Base-by-base conservation (phyloP, 1,140 invertebrate species). In the Hylaeus anthracinus region DNA sequence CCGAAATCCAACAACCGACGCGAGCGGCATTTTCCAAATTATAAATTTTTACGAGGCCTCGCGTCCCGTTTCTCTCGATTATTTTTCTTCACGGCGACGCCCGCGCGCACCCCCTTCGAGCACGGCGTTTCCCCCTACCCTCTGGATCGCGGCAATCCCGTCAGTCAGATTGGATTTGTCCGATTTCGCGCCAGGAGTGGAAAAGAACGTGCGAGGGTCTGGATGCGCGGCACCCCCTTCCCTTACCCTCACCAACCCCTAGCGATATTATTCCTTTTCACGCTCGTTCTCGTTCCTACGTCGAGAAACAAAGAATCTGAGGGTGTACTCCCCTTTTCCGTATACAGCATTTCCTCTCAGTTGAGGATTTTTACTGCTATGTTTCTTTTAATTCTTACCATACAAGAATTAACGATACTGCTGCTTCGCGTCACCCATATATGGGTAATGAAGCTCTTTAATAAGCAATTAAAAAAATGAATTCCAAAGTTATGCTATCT, bases 31-130 rank as follows among this genome's bases (percentile, higher is more conserved):
- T 94, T 94, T 94, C 92, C 93, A 94, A 93, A 93, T 94, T 94
- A 92, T 94, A 93, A 94, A 94, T 93, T 94, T 94, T 94, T 94
- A 94, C 92, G 93, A 93, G 71, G 78, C 73, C 67, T 26, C 26
- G 48, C 63, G 61, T 77, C 66, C 79, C 48, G 39, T 79, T 70
- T 63, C 65, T 41, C 70, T 70, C 64, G 65, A 48, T 76, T 74
- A 69, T 69, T 82, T 51, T 70, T 75, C 84, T 73, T 67, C 64
- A 8, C 45, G 45, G 5, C 45, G 45, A 45, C 45, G 45, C 3
- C 6, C 45, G 3, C 45, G 3, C 45, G 3, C 45, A 45, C 45
- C 45, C 45, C 69, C 78, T 26, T 26, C 26, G 26, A 26, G 45
- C 58, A 56, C 77, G 60, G 48, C 14, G 39, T 9, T 63, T 41